Conservation (phyloP, 2,888 invertebrate genomes). For the Diarsia dahlii region DNA sequence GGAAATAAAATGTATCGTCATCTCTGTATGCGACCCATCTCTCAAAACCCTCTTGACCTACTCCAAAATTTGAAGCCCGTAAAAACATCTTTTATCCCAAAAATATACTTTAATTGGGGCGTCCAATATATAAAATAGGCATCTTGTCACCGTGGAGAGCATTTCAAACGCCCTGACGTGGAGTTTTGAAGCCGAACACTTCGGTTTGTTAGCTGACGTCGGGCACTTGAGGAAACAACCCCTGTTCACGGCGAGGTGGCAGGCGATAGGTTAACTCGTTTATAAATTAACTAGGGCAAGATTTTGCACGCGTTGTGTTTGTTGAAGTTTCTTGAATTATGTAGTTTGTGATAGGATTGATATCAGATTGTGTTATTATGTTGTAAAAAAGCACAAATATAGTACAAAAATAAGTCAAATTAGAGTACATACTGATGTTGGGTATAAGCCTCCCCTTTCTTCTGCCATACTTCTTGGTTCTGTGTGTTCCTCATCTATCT, state of each 20-base stretch:
- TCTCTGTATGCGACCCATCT: not conserved
- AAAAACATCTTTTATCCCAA: constrained; percentile 37
- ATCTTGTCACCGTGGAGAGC: constrained; percentile 73
- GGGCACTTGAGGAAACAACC: constrained; percentile 63
- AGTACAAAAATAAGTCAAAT: not conserved
- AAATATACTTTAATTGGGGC: constrained; percentile 59
- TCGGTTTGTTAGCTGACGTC: constrained; percentile 78
- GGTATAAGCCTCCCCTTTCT: not conserved
- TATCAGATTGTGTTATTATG: not conserved
- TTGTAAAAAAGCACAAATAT: not conserved
- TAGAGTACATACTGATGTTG: not conserved
- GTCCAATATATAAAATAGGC: constrained; percentile 79
- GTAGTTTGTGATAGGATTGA: not conserved
- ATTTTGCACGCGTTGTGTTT: constrained; percentile 5
- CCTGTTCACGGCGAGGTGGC: constrained; percentile 57
- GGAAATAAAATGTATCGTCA: not conserved
- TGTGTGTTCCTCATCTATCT: not conserved
- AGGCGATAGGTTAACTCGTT: constrained; percentile 55
- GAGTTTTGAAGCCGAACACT: constrained; percentile 77
- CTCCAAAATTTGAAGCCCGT: constrained; percentile 5
- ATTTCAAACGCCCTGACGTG: constrained; percentile 77
- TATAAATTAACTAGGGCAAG: constrained; percentile 41
- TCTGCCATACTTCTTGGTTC: not conserved
- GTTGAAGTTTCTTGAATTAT: constrained; percentile 7
- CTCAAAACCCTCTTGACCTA: not conserved